phyloP scores from a whole-genome alignment of 2,888 invertebrate species.

The Apamea sordens region DNA sequence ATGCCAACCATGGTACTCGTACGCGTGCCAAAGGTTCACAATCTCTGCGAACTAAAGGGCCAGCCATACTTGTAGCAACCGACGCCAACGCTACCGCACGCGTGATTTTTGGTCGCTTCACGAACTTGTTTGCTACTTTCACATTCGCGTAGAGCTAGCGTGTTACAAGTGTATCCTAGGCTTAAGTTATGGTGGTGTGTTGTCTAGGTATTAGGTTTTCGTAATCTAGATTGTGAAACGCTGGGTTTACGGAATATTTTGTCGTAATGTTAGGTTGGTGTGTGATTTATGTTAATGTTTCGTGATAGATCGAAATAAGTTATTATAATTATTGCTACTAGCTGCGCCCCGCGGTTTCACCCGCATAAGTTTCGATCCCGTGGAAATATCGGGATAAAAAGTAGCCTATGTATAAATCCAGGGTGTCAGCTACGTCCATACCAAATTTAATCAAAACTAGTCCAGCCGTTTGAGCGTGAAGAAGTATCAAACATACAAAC shows the following conservation, averaged over 20 bases:
- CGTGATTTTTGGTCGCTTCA: slow-evolving; percentile 16
- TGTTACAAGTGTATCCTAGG: slow-evolving; percentile 33
- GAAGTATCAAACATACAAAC: too few relatives aligned
- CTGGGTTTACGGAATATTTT: slow-evolving; percentile 41
- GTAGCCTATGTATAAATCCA: too few relatives aligned
- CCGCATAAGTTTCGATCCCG: too few relatives aligned
- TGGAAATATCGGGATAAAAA: too few relatives aligned
- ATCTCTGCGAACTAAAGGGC: slow-evolving; percentile 21
- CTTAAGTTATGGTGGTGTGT: slow-evolving; percentile 41
- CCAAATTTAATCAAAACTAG: too few relatives aligned
- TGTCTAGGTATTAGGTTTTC: slow-evolving; percentile 33
- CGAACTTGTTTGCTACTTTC: slow-evolving; percentile 5
- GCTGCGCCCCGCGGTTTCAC: too few relatives aligned
- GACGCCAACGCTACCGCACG: not conserved
- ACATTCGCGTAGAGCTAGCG: slow-evolving; percentile 13
- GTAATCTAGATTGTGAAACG: slow-evolving; percentile 54
- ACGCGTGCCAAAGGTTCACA: not conserved
- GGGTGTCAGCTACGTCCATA: too few relatives aligned
- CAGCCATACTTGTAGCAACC: slow-evolving; percentile 22
- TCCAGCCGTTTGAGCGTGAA: too few relatives aligned
- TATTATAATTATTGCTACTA: slow-evolving; percentile 10
- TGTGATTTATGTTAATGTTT: slow-evolving; percentile 50
- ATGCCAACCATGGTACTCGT: not conserved
- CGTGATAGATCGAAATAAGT: slow-evolving; percentile 30
- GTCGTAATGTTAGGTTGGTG: slow-evolving; percentile 35